Base-by-base conservation (phyloP, 2,888 invertebrate species). In the Plagiodera versicolora region DNA sequence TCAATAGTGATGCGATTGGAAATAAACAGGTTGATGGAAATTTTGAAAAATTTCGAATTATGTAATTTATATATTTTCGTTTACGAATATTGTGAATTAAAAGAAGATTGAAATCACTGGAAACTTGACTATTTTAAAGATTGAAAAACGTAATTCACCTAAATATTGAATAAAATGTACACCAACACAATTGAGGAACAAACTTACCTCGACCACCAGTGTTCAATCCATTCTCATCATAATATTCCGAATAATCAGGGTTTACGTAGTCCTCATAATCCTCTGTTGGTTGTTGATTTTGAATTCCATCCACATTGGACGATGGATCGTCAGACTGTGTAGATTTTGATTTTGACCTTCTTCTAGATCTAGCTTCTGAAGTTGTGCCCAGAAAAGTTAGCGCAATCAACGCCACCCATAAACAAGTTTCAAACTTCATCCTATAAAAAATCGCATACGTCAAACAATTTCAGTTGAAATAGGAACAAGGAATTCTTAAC, bases 221-320 rank as follows among this genome's bases (percentile, higher is more conserved):
- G 16, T 45, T 63, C 28, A 54, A 49, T 14, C 49, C 64, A 48
- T 56, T 66, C 64, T 76, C 76, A 10, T 75, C 74, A 54, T 76
- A 74, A 35, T 76, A 75, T 18, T 74, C 72, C 52, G 74, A 72
- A 61, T 77, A 75, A 16, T 76, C 76, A 55, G 78, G 75, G 19
- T 77, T 66, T 30, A 65, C 71, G 18, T 60, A 58, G 32, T 77
- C 74, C 5, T 75, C 76, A 53, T 77, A 74, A 56, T 75, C 74
- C 32, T 75, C 71, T 10, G 61, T 58, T 4, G 77, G 70, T 60
- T 79, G 76, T 60, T 78, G 77, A 55, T 75, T 75, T 66, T 77
- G 76, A 19, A 71, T 59, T 8, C 53, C 61, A 11, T 58, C 57
- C 2, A 16, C 54, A 49, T 56, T 61, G 11, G 39, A 45, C 60